Evolutionary conservation across 2,113 vertebrate species (phyloP).

Genomic region (Erpornis zantholeuca): DNA sequence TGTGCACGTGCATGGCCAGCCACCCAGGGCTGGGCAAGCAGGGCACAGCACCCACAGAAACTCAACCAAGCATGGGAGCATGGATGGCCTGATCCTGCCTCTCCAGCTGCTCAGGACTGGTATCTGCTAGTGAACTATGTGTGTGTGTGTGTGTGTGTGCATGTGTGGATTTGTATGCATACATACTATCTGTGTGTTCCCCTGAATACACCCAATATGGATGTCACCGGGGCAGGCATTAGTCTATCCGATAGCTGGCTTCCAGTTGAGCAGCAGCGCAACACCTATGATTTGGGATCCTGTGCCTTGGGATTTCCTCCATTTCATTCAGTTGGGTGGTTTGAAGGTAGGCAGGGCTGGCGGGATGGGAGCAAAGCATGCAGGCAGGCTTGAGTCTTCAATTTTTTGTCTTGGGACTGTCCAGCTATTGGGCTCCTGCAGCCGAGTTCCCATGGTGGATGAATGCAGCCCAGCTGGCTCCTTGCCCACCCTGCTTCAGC

Average conservation of each 20-base stretch:
- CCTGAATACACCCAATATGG: accelerated
- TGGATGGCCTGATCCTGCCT: neutral
- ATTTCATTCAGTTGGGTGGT: neutral
- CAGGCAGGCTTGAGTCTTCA: neutral
- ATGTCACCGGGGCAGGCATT: neutral
- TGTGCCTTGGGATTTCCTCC: neutral
- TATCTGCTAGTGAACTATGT: neutral
- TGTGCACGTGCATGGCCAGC: accelerated
- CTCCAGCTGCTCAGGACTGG: neutral
- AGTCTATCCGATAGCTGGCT: neutral
- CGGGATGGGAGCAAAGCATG: neutral
- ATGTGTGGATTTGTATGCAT: neutral
- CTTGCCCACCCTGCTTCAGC: neutral
- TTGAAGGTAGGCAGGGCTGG: neutral
- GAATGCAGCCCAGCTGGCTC: neutral
- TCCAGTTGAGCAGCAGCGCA: neutral
- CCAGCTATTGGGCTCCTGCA: neutral
- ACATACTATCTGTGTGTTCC: neutral
- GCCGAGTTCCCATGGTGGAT: accelerated
- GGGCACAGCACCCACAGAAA: neutral
- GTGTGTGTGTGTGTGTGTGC: too few relatives aligned
- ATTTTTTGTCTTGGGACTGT: neutral
- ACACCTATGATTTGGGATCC: neutral
- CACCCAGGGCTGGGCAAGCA: neutral
- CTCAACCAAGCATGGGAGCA: accelerated